Conservation (phyloP, 2,113 vertebrate species). For the Balaenoptera acutorostrata region DNA sequence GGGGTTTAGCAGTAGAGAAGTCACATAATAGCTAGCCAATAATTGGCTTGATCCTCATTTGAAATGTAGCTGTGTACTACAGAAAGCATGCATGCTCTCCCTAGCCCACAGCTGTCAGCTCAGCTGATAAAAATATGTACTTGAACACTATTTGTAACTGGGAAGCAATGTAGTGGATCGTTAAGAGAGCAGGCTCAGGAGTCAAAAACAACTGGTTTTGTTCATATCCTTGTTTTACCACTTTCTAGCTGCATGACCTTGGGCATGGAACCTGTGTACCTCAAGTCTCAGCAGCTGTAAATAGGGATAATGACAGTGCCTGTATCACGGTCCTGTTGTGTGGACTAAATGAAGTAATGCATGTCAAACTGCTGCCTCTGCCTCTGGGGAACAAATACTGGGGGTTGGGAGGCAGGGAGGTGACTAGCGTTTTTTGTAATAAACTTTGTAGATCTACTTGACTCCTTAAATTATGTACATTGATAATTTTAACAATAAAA, state of each 20-base stretch:
- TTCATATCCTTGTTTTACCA: neutral
- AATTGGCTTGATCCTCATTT: neutral
- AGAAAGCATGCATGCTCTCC: neutral
- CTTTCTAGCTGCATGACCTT: neutral
- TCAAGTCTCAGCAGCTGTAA: neutral
- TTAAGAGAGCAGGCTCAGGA: neutral
- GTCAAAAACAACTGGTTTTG: neutral
- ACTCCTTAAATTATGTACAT: neutral
- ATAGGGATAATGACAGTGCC: neutral
- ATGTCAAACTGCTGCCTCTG: neutral
- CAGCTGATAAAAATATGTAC: neutral
- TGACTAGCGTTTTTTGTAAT: neutral
- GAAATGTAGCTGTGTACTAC: neutral
- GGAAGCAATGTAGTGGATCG: neutral
- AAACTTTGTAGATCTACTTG: neutral
- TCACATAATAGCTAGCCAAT: neutral
- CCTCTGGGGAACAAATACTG: neutral
- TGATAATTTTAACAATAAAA: neutral
- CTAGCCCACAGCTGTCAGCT: neutral
- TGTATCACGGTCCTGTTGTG: neutral
- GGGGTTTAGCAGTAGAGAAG: neutral
- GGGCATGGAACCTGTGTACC: neutral
- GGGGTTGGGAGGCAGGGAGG: neutral
- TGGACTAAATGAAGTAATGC: neutral
- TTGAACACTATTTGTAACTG: neutral